A percentile compares a stretch with the other conserved stretches of the same genome.
Evolutionary conservation across 2,113 vertebrate genomes (phyloP).

Genomic region (Nipponia nippon): DNA sequence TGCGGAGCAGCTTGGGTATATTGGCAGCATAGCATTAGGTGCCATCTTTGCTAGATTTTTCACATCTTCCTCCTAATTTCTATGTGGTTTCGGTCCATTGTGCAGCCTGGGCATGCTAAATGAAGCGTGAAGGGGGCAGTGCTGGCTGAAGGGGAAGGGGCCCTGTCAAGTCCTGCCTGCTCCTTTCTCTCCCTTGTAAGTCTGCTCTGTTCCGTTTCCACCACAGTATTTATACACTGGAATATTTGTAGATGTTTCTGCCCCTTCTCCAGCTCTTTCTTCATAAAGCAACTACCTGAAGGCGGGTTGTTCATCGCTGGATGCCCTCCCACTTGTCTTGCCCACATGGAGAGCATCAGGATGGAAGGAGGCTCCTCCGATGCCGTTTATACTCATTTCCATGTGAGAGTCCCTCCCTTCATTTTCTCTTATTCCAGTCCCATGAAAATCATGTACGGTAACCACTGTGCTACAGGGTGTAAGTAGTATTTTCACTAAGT

Average conservation of each 20-base stretch:
- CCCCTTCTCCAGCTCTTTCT: neutral
- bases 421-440: neutral
- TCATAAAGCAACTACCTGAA: neutral
- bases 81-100: fast-evolving
- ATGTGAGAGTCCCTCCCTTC: neutral
- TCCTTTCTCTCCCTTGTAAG: neutral
- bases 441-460: neutral
- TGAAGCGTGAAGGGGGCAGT: neutral
- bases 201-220: neutral
- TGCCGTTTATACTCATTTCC: neutral
- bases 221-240: neutral
- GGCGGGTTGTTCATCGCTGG: neutral
- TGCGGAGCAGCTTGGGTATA: neutral
- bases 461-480: neutral
- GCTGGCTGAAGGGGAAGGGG: fast-evolving
- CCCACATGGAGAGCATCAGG: neutral
- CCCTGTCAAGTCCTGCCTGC: neutral
- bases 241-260: neutral
- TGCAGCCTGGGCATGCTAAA: neutral
- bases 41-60: neutral
- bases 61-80: neutral
- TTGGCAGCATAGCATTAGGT: neutral
- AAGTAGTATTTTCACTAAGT: neutral
- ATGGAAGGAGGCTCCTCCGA: neutral
- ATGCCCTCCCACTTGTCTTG: neutral